A percentile compares a stretch with the other conserved stretches of the same genome.
Conservation (phyloP, 2,888 invertebrate genomes). For the Petrolisthes manimaculis region DNA sequence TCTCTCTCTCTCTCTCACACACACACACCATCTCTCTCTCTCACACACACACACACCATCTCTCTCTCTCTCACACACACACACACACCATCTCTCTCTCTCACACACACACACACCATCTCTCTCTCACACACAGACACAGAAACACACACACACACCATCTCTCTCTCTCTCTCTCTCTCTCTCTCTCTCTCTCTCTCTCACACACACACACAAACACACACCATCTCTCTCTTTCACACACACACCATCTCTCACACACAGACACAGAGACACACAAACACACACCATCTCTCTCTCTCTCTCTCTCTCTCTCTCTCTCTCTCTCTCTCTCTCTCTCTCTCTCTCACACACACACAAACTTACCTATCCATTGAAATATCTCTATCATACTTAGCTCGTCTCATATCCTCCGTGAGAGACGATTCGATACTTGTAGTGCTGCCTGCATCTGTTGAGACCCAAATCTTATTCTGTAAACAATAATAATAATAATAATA, state of each 20-base stretch:
- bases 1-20: not conserved
- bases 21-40: not conserved
- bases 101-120: not conserved
- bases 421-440: slow-evolving; percentile 65
- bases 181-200: too few species aligned
- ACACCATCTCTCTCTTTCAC: too few species aligned
- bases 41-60: not conserved
- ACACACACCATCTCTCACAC: too few species aligned
- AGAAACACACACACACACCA: not conserved
- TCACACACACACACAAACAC: too few species aligned
- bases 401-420: slow-evolving; percentile 62
- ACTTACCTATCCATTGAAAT: slow-evolving; percentile 61
- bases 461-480: slow-evolving; percentile 64
- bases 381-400: slow-evolving; percentile 62
- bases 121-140: not conserved
- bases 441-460: slow-evolving; percentile 64
- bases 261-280: too few species aligned
- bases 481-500: too few species aligned
- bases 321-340: not conserved
- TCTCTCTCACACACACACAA: not conserved
- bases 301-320: not conserved
- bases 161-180: not conserved
- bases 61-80: not conserved
- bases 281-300: too few species aligned
- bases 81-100: not conserved